Evolutionary conservation across 2,113 vertebrate genomes (phyloP).

Genomic region (Phylloscopus trochilus): DNA sequence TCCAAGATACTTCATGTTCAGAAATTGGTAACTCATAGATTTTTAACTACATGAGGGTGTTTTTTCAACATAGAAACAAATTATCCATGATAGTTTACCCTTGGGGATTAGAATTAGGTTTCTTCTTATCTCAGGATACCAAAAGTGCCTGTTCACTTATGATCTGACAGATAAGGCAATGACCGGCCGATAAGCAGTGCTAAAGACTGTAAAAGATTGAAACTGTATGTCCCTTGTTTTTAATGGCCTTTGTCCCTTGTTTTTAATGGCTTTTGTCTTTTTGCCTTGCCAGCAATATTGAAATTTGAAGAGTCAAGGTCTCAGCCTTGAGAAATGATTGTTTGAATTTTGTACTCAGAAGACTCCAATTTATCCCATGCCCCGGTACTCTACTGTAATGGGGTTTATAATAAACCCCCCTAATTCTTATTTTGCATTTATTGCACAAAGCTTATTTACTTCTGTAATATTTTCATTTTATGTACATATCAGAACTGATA

Average conservation of each 20-base stretch:
- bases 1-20: background rate
- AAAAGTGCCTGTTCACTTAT: background rate
- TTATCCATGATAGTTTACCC: background rate
- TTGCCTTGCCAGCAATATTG: background rate
- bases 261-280: background rate
- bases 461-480: background rate
- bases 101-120: background rate
- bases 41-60: background rate
- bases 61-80: background rate
- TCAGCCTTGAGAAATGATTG: background rate
- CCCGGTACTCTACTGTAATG: background rate
- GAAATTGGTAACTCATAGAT: background rate
- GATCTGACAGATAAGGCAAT: background rate
- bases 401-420: background rate
- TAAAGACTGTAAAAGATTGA: background rate
- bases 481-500: background rate
- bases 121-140: background rate
- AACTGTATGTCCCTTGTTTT: background rate
- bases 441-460: background rate
- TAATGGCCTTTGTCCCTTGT: background rate
- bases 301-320: background rate
- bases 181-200: accelerated
- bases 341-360: background rate
- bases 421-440: background rate
- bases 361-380: background rate